Evolutionary conservation across 1,140 invertebrate species (phyloP).

Genomic region (Conus betulinus): DNA sequence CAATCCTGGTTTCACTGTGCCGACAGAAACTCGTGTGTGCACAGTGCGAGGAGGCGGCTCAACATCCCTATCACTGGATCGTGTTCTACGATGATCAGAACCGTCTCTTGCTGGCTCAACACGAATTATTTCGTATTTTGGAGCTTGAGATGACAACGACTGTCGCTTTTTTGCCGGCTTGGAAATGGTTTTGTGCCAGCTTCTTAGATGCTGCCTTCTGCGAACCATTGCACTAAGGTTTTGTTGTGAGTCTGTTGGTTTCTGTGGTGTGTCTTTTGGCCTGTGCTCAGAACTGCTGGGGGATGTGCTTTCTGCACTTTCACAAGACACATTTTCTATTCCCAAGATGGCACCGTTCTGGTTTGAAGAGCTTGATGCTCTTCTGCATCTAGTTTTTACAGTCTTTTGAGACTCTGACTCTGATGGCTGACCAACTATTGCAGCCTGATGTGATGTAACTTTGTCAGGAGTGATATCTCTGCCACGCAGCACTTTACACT

Average conservation of each 20-base stretch:
- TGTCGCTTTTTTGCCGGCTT: not conserved
- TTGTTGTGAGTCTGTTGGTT: not conserved
- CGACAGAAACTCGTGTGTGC: slow-evolving; percentile 28
- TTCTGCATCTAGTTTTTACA: not conserved
- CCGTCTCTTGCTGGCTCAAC: slow-evolving; percentile 18
- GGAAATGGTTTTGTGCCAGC: not conserved
- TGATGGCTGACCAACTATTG: not conserved
- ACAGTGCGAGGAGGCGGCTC: slow-evolving; percentile 25
- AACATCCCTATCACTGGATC: not conserved
- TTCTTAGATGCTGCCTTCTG: not conserved
- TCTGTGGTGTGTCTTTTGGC: not conserved
- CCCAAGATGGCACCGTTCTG: not conserved
- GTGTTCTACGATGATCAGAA: slow-evolving; percentile 21
- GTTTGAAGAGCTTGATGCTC: not conserved
- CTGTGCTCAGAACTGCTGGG: not conserved
- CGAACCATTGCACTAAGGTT: slow-evolving; percentile 29
- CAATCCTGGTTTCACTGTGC: not conserved
- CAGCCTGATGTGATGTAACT: not conserved
- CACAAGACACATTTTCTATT: not conserved
- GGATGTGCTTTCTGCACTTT: not conserved
- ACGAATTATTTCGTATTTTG: slow-evolving; percentile 27
- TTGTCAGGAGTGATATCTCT: not conserved
- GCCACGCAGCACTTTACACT: not conserved
- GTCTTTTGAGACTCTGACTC: not conserved
- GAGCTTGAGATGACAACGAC: not conserved